These are phyloP conservation scores for Xyliphius kryptos DNA, from an alignment of 2,113 vertebrate genomes.

Conservation along the genomic window DNA sequence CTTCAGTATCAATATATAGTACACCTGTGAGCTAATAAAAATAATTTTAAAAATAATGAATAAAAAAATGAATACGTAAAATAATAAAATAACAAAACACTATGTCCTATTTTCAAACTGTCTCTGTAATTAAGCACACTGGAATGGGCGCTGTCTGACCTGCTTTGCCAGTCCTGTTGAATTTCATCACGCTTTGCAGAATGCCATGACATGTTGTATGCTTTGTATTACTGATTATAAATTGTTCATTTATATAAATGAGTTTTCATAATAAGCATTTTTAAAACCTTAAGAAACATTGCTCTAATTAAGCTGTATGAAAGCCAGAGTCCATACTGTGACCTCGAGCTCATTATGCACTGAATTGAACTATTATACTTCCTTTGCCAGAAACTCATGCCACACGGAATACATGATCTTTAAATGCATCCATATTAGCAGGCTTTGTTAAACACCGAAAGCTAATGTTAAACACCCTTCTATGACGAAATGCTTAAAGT, in stretches of 20 bases:
- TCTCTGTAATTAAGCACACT: slow-evolving; percentile 27
- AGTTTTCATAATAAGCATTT: slow-evolving; percentile 41
- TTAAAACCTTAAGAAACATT: slow-evolving; percentile 36
- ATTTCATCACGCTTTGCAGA: slow-evolving; percentile 10
- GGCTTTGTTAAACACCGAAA: no score
- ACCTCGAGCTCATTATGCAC: slow-evolving; percentile 34
- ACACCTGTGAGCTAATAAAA: no score
- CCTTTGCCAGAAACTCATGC: slow-evolving; percentile 24
- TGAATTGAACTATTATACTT: slow-evolving; percentile 29
- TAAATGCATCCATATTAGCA: slow-evolving; percentile 9
- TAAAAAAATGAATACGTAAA: no score
- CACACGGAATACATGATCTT: slow-evolving; percentile 7
- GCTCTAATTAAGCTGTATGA: slow-evolving; percentile 37
- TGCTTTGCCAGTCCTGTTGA: slow-evolving; percentile 10
- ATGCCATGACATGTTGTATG: no score
- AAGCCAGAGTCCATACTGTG: slow-evolving; percentile 42
- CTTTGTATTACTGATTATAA: no score
- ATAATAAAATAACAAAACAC: not conserved
- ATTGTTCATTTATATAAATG: slow-evolving; percentile 37
- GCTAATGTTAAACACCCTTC: no score
- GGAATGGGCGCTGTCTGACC: slow-evolving; percentile 24
- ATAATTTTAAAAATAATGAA: no score
- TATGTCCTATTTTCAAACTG: slow-evolving; percentile 14
- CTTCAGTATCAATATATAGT: slow-evolving; percentile 17
- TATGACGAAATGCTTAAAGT: no score